Evolutionary conservation across 2,113 vertebrate species (phyloP).

Genomic region (Coreoperca whiteheadi): DNA sequence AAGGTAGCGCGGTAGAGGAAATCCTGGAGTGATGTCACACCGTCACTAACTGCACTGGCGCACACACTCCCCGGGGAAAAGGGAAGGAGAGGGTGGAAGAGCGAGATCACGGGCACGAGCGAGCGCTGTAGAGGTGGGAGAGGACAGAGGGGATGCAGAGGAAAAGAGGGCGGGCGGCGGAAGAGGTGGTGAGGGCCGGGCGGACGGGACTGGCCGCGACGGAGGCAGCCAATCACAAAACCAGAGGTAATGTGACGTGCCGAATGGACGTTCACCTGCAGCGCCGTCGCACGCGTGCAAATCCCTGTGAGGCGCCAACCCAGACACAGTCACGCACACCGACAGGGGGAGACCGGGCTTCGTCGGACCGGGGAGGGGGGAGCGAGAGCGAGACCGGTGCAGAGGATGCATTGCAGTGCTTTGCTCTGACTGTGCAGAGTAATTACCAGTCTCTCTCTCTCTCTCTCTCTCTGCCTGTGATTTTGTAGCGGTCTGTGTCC

Average conservation of each 20-base stretch:
- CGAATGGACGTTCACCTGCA: conserved; percentile 26
- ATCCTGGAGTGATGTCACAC: conserved; percentile 77
- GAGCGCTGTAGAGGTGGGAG: not conserved
- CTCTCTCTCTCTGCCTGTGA: conserved; percentile 10
- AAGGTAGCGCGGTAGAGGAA: conserved; percentile 56
- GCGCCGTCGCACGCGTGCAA: not conserved
- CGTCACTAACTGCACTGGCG: conserved; percentile 25
- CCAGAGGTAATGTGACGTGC: conserved; percentile 36
- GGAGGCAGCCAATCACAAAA: not conserved
- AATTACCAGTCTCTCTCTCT: not conserved
- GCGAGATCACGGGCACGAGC: not conserved
- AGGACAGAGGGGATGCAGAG: not conserved
- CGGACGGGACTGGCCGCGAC: not conserved
- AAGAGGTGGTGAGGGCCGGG: not conserved
- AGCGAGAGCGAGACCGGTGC: conserved; percentile 26
- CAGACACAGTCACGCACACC: conserved; percentile 19
- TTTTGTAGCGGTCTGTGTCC: conserved; percentile 17
- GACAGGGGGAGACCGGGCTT: conserved; percentile 43
- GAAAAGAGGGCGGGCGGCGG: not conserved
- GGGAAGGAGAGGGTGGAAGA: not conserved
- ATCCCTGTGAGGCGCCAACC: not conserved
- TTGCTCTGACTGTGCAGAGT: conserved; percentile 15
- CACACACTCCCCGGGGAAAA: conserved; percentile 17
- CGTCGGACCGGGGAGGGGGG: not conserved
- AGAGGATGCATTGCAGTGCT: conserved; percentile 34